Base-by-base conservation (phyloP, 1,140 invertebrate species). In the Hyles vespertilio region DNA sequence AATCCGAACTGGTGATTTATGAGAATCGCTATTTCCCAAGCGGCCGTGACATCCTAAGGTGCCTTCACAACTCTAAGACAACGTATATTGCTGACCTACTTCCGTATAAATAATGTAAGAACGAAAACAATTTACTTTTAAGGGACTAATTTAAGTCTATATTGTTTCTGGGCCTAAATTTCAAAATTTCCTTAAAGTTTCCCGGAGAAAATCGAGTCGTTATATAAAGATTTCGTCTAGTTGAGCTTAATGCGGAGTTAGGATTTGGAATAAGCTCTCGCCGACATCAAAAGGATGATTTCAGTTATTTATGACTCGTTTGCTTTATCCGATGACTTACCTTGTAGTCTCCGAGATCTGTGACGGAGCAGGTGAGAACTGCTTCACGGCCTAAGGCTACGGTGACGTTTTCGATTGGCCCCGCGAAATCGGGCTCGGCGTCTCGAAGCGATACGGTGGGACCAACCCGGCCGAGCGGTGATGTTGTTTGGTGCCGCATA, bases 351-450 rank as follows among this genome's bases (percentile, higher is more conserved):
- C 94, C 94, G 47, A 96, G 91, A 84, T 95, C 93, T 51, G 92
- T 92, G n/a, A 96, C 93, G 56, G 92, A 92, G 81, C 95, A 96
- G 33, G 94, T 94, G 48, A 96, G 91, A 56, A 94, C 90, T 6
- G 94, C 95, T 76, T 96, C 95, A 57, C 94, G 90, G 32, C 95
- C 95, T 22, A 94, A 91, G n/a, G 94, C 92, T 36, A 94, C 93
- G 7, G 95, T 96, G 66, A 95, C 92, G 84, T 96, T 96, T 59
- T 92, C 90, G 60, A 96, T 94, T 12, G 94, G 92, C 43, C 91
- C 90, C 44, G 92, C 89, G 80, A 96, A 96, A 74, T 94, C 92
- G 1, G 95, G 94, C 70, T 93, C 93, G 8, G 81, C 74, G n/a
- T 88, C 84, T 3, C 83, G 70, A 8, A 89, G 70, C 4, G 87